Evolutionary conservation across 2,888 invertebrate genomes (phyloP).

Genomic region (Brachyptera risi): DNA sequence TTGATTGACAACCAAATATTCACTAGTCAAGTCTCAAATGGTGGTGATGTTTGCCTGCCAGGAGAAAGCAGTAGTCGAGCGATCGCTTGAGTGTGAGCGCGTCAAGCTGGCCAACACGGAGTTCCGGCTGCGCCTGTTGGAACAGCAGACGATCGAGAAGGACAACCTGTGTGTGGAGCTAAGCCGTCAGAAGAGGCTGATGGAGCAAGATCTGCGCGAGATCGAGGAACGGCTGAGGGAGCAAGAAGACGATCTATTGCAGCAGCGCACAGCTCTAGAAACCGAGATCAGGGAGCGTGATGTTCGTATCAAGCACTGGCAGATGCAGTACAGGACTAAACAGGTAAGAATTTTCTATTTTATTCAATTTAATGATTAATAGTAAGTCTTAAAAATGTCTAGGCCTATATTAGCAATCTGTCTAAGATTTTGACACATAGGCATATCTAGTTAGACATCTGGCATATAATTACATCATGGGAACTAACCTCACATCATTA

Average conservation of each 20-base stretch:
- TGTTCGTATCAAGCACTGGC: conserved; percentile 24
- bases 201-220: conserved; percentile 22
- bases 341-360: conserved; percentile 14
- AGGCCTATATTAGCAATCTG: too few species aligned
- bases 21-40: too few species aligned
- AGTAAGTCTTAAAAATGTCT: too few species aligned
- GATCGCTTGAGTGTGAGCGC: conserved; percentile 17
- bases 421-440: too few species aligned
- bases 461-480: too few species aligned
- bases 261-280: conserved; percentile 17
- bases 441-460: too few species aligned
- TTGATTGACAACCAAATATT: too few species aligned
- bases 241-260: conserved; percentile 19
- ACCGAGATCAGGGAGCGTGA: conserved; percentile 24
- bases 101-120: conserved; percentile 4
- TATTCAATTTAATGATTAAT: too few species aligned
- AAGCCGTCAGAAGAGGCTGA: conserved; percentile 9
- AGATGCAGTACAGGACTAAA: conserved; percentile 14
- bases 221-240: conserved; percentile 26
- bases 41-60: not conserved
- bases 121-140: conserved; percentile 21
- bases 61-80: conserved; percentile 23
- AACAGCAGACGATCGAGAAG: conserved; percentile 22
- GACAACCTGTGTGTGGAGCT: conserved; percentile 22
- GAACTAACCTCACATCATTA: too few species aligned